These are phyloP conservation scores for Apotomis turbidana DNA, from an alignment of 2,888 invertebrate genomes.

Conservation along the genomic window DNA sequence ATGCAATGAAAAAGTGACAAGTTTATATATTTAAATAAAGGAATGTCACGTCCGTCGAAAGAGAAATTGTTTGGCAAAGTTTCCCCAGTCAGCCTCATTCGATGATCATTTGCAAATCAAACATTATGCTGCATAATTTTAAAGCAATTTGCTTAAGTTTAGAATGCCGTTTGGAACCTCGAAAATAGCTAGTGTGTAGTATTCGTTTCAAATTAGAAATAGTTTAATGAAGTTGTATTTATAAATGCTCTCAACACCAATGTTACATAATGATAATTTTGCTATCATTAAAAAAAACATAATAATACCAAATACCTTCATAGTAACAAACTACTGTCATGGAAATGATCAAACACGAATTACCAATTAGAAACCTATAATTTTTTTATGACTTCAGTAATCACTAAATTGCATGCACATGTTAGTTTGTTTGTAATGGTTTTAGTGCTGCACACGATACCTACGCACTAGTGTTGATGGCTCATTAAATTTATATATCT, in stretches of 20 bases:
- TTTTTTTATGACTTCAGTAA: background rate
- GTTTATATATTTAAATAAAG: constrained; percentile 54
- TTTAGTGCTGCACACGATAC: background rate
- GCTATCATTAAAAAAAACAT: no score
- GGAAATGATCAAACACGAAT: background rate
- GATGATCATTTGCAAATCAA: constrained; percentile 37
- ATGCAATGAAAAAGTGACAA: constrained; percentile 57
- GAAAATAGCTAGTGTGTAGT: background rate
- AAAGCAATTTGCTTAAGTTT: background rate
- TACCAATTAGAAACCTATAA: constrained; percentile 20
- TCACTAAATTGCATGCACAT: constrained; percentile 6
- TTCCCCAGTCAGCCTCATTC: constrained; percentile 52
- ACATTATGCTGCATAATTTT: constrained; percentile 12
- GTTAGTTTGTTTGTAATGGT: constrained; percentile 1
- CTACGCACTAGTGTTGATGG: background rate
- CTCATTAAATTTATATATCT: no score
- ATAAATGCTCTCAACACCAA: no score
- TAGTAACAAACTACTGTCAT: background rate
- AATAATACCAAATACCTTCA: background rate
- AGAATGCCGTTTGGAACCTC: constrained; percentile 1
- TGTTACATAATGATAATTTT: no score
- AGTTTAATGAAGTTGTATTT: background rate
- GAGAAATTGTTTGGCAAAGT: constrained; percentile 68
- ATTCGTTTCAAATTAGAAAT: background rate
- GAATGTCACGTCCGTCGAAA: constrained; percentile 57